A percentile compares a stretch with the other conserved stretches of the same genome.
Conservation (phyloP, 2,888 invertebrate genomes). For the Agrotis ipsilon region DNA sequence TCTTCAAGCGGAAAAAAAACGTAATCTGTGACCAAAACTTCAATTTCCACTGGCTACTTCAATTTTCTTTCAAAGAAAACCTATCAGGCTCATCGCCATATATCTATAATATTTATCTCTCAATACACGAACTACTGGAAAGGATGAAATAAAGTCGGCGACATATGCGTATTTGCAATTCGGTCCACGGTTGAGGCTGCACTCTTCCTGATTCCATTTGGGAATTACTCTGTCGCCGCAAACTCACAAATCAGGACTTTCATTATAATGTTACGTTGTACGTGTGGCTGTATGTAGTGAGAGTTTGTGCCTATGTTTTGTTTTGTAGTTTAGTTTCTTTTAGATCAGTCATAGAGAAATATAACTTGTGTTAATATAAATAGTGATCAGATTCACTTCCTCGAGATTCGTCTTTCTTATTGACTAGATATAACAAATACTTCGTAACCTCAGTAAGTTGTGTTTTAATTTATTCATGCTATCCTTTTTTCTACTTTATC, state of each 20-base stretch:
- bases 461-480: no score
- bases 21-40: not conserved
- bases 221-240: constrained; percentile 88
- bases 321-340: not conserved
- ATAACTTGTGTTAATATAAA: no score
- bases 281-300: constrained; percentile 19
- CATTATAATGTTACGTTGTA: constrained; percentile 76
- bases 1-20: no score
- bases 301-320: not conserved
- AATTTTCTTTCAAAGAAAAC: constrained; percentile 32
- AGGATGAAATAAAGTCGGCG: constrained; percentile 81
- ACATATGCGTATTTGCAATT: constrained; percentile 89
- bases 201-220: constrained; percentile 90
- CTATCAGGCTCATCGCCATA: constrained; percentile 26
- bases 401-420: no score
- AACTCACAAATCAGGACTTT: constrained; percentile 89
- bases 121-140: constrained; percentile 61
- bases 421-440: no score
- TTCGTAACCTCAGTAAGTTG: no score
- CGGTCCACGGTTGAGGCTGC: constrained; percentile 84
- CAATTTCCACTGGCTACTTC: not conserved
- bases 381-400: no score
- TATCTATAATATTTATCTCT: constrained; percentile 56
- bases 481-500: no score
- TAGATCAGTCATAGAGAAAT: no score